A percentile compares a stretch with the other conserved stretches of the same genome.
phyloP scores from a whole-genome alignment of 37 sponge, comb jelly and placozoan species.

The Mnemiopsis leidyi region DNA sequence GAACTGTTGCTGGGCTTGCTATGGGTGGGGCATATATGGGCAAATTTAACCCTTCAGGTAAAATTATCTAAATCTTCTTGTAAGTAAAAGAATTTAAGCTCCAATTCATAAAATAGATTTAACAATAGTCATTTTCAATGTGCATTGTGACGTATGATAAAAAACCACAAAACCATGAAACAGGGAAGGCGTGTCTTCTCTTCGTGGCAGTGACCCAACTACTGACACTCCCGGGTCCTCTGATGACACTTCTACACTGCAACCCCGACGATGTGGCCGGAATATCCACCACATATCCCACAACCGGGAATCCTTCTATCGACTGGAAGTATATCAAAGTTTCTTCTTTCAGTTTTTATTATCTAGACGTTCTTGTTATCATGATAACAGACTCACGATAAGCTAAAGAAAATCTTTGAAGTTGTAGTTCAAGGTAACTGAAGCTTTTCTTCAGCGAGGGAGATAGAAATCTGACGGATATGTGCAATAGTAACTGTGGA shows the following conservation, averaged over 20 bases:
- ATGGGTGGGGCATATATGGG: background rate
- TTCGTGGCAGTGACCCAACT: background rate
- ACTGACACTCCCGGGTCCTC: background rate
- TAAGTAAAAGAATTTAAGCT: too few species aligned
- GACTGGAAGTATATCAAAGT: background rate
- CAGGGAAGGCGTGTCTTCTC: background rate
- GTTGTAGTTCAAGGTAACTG: too few species aligned
- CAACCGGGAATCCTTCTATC: background rate
- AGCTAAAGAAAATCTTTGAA: too few species aligned
- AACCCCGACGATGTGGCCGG: background rate
- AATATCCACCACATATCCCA: background rate
- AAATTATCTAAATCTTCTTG: too few species aligned
- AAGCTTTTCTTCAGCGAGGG: too few species aligned
- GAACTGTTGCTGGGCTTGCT: background rate
- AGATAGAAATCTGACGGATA: background rate
- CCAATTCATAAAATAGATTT: too few species aligned
- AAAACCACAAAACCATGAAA: too few species aligned
- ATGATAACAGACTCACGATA: too few species aligned
- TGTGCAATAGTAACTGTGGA: background rate
- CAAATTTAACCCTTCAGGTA: background rate
- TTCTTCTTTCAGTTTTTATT: too few species aligned
- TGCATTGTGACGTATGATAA: too few species aligned
- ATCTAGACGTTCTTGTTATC: too few species aligned
- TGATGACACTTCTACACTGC: background rate
- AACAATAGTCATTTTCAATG: background rate